A percentile compares a stretch with the other conserved stretches of the same genome.
These are phyloP conservation scores for Corynorhinus townsendii DNA, from an alignment of 2,113 vertebrate species.

Conservation along the genomic window DNA sequence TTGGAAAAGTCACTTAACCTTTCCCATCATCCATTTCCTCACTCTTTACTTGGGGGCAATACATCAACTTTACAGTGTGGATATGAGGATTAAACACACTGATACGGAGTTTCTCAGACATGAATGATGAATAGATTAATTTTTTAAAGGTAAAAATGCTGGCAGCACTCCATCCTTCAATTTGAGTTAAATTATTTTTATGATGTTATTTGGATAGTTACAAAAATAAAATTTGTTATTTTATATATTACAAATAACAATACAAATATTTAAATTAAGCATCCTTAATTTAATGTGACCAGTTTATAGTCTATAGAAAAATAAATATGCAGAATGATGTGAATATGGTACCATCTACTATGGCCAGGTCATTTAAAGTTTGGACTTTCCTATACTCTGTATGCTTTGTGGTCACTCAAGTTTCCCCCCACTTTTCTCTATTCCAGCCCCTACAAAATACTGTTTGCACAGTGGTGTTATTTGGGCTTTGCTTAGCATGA, in stretches of 20 bases:
- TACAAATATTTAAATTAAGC: not conserved
- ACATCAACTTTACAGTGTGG: not conserved
- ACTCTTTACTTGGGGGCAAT: not conserved
- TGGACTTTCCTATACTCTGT: not conserved
- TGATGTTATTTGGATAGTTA: not conserved
- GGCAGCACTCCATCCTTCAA: not conserved
- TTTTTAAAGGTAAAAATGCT: not conserved
- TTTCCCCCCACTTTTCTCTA: not conserved
- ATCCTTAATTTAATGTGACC: not conserved
- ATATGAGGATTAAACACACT: not conserved
- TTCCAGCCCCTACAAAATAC: not conserved
- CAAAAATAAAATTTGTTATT: not conserved
- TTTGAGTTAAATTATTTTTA: not conserved
- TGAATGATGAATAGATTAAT: not conserved
- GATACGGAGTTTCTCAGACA: not conserved
- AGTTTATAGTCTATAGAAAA: not conserved
- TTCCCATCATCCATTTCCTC: not conserved
- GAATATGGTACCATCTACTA: not conserved
- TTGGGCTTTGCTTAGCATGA: conserved; percentile 5
- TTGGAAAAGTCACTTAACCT: not conserved
- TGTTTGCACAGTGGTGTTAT: not conserved
- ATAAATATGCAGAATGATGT: not conserved
- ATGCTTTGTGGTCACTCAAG: not conserved
- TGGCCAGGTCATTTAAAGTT: not conserved
- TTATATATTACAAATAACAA: not conserved